Evolutionary conservation across 1,140 invertebrate species (phyloP), one percentile per base, ranked within the genome.

Genomic region (Teleogryllus occipitalis): DNA sequence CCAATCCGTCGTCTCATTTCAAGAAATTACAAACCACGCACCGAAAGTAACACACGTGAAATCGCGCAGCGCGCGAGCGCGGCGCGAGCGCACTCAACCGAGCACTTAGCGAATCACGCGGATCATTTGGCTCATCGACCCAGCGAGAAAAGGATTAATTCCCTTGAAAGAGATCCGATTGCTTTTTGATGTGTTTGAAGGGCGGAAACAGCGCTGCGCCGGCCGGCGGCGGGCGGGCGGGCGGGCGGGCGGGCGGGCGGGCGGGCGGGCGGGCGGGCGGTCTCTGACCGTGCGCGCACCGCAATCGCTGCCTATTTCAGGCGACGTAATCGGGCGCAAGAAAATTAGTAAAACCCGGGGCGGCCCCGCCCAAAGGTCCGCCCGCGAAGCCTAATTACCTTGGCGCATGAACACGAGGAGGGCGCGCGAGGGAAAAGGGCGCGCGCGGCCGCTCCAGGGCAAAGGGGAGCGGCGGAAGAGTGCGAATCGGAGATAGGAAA

Each of bases 391-490:
- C 54, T 65, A 65, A 65, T 65, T 65, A 7, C 54, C 54, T 18
- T 10, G 2, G 54, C 18, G 54, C 54, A 65, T 65, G 54, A 65
- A 65, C 18, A 18, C 54, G 10, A 39, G 27, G 27, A 39, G 27
- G 27, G 10, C 54, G 54, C 54, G 54, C 54, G 18, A 10, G 18
- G 54, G 10, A 10, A 65, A 18, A 65, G 18, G 54, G 10, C 49
- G 8, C 15, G 49, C 15, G 49, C 49, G 49, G 15, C 49, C 8
- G 49, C 54, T 14, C 10, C 10, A 10, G 54, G 54, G 54, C 10
- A 65, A 65, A 65, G 54, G 54, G 10, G 54, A 18, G 85, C 7
- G 82, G 81, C 7, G 27, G 27, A 39, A 39, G 27, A 39, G 27
- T 39, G 27, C 27, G 27, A 39, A 39, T 39, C 27, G 27, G 27